Evolutionary conservation across 2,797 vertebrate genomes (phyloP), one percentile per base, ranked within the genome.

Genomic region (Pteronotus mesoamericanus): DNA sequence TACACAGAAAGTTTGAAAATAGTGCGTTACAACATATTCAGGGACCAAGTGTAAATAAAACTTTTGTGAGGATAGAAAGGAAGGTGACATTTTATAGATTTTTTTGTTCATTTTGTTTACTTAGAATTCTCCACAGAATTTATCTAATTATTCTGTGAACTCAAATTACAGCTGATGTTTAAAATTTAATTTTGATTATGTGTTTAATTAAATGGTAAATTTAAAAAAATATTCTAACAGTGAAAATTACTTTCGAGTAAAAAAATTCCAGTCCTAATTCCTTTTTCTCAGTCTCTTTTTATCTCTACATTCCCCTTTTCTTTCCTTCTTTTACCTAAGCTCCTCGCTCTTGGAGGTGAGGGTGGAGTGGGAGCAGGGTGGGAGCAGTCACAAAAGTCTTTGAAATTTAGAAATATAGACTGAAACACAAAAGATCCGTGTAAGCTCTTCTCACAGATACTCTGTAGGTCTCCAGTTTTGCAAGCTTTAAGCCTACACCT

Each of bases 1-100:
- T 97, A 85, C 42, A 59, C 21, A 83, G 61, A 89, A 68, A 80
- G 42, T 96, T 86, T 98, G 18, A 82, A 96, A 96, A 96, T 66
- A 66, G 29, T 66, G 22, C 91, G 34, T 71, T 94, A 48, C 61
- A 92, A 57, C 74, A 68, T 57, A 39, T 42, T 86, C 77, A 71
- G 44, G 2, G 82, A 75, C 55, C 3, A 74, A 14, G n/a, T 8
- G 19, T 39, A 96, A 97, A 92, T 39, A 96, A 97, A 92, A 19
- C n/a, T 61, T 53, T 69, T 86, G 7, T 61, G 44, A 87, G 9
- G n/a, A 4, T 21, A 78, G 72, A 93, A 74, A 5, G 2, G 96
- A 96, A 88, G 86, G 0, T 0, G 6, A 90, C 64, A 4, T 48
- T 91, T 94, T 94, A 77, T 55, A 92, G 86, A 93, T 93, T 71